phyloP scores from a whole-genome alignment of 2,113 vertebrate genomes.

The Apeltes quadracus region DNA sequence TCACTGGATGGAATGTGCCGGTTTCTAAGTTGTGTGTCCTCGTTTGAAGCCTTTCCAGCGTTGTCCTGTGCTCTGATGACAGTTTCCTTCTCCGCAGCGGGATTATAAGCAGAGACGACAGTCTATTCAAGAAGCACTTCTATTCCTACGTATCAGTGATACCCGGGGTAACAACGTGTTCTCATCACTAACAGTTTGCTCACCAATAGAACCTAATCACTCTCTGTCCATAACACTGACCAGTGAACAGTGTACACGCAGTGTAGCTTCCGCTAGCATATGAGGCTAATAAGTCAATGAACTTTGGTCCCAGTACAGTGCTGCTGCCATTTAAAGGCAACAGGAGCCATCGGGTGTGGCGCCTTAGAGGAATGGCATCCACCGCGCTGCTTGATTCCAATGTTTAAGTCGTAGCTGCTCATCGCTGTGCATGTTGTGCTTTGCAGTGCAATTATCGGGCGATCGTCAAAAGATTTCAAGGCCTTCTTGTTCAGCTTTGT shows the following conservation, averaged over 20 bases:
- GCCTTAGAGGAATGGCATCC: no score
- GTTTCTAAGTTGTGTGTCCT: no score
- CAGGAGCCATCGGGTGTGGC: no score
- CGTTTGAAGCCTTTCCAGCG: no score
- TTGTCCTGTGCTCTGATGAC: no score
- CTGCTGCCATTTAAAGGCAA: neutral
- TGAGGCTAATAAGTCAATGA: neutral
- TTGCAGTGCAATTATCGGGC: constrained; percentile 98
- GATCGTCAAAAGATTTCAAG: constrained; percentile 96
- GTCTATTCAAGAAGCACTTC: constrained; percentile 84
- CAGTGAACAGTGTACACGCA: no score
- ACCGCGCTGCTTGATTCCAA: no score
- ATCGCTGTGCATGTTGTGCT: constrained; percentile 84
- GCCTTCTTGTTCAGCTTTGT: constrained; percentile 95
- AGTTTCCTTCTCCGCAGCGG: constrained; percentile 77
- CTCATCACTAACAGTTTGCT: constrained; percentile 19
- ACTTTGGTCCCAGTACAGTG: neutral
- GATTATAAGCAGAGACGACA: constrained; percentile 86
- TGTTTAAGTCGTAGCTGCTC: constrained; percentile 34
- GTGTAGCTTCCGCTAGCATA: neutral
- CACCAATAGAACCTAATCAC: neutral
- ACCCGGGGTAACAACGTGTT: constrained; percentile 78
- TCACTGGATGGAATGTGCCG: no score
- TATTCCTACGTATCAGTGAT: constrained; percentile 84
- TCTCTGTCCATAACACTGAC: no score